phyloP scores from a whole-genome alignment of 92 coral and sea anemone species.

The Umimayanthus chanpuru region DNA sequence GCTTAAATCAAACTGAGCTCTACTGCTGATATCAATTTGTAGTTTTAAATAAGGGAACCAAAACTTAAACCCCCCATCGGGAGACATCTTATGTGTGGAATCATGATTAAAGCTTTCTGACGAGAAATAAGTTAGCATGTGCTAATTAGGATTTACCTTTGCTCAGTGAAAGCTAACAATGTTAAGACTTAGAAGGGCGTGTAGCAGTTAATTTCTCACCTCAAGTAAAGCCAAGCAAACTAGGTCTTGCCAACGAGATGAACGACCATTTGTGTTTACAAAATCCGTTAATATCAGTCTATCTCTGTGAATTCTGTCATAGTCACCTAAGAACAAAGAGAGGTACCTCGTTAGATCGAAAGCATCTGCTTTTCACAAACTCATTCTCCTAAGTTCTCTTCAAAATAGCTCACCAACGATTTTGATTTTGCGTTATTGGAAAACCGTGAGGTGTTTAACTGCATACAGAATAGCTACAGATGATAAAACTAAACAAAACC shows the following conservation, averaged over 20 bases:
- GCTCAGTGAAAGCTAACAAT: background rate
- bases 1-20: too few species aligned
- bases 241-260: background rate
- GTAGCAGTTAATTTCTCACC: background rate
- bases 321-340: background rate
- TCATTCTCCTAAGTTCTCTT: background rate
- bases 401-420: background rate
- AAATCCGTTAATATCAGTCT: background rate
- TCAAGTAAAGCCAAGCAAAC: slow-evolving; percentile 4
- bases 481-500: too few species aligned
- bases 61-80: too few species aligned
- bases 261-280: background rate
- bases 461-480: too few species aligned
- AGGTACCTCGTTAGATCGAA: background rate
- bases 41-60: too few species aligned
- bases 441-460: too few species aligned
- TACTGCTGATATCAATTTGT: too few species aligned
- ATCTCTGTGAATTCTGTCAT: background rate
- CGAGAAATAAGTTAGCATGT: too few species aligned
- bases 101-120: too few species aligned
- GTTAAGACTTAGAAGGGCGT: background rate
- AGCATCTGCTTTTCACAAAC: background rate
- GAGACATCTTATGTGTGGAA: too few species aligned
- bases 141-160: too few species aligned
- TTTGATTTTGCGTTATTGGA: too few species aligned